Evolutionary conservation across 1,140 invertebrate species (phyloP).

Genomic region (Kradibia gibbosae): DNA sequence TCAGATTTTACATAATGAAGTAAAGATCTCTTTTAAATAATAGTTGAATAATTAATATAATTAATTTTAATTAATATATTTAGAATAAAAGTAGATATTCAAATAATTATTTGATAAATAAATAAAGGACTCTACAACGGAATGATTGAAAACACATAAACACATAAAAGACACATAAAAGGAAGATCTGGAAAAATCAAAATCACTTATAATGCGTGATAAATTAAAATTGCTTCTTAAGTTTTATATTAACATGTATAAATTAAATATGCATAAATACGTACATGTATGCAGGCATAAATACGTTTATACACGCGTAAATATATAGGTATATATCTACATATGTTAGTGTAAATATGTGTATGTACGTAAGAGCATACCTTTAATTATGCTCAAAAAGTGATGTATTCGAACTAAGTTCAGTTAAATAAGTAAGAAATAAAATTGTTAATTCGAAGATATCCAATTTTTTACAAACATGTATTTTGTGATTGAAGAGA

Average conservation of each 20-base stretch:
- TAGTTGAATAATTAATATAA: constrained; percentile 9
- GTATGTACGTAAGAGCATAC: constrained; percentile 35
- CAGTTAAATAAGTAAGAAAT: constrained; percentile 46
- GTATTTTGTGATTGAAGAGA: constrained; percentile 44
- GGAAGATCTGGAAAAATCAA: background rate
- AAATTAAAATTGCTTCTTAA: background rate
- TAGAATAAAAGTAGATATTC: constrained; percentile 4
- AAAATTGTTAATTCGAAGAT: constrained; percentile 45
- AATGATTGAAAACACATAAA: background rate
- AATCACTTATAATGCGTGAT: constrained; percentile 12
- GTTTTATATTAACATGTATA: constrained; percentile 19
- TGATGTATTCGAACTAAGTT: constrained; percentile 46
- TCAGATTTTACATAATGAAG: too few relatives aligned
- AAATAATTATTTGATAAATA: constrained; percentile 13
- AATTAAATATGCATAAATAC: background rate
- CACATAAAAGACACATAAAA: background rate
- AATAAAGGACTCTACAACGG: background rate
- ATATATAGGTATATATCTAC: constrained; percentile 15
- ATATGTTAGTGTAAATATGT: constrained; percentile 39
- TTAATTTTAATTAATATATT: constrained; percentile 11
- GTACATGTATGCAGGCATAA: constrained; percentile 14
- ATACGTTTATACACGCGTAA: background rate
- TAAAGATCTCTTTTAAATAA: background rate
- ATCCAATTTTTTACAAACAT: constrained; percentile 46
- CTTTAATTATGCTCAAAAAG: constrained; percentile 51